Base-by-base conservation (phyloP, 2,113 vertebrate species). In the Tautogolabrus adspersus region DNA sequence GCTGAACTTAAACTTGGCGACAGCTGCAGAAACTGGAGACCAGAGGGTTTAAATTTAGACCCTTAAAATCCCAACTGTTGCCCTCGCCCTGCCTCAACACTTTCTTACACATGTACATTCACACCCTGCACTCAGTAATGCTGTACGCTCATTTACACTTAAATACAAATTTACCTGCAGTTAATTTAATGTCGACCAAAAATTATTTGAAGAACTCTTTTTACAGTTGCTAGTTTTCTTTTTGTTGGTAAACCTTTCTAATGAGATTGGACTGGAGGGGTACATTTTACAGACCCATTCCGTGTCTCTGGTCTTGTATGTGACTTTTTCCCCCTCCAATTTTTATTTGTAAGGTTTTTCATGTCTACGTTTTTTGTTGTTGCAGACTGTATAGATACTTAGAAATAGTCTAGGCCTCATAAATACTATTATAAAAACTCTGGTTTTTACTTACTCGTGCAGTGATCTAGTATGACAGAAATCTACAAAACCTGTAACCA, bases 1-100 rank as follows among this genome's bases (percentile, higher is more conserved):
- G 86, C 91, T 92, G 91, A 92, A 93, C 92, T 93, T 94, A 90
- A 93, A 94, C 92, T 92, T 92, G 93, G 94, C 92, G 92, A 94
- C 95, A 95, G 95, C 94, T 95, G 95, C 93, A 94, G 95, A 94
- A 95, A 95, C 93, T 86, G 71, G 92, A 93, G 77, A 90, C 82
- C 73, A 40, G 61, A 64, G 86, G 87, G 91, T 93, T 94, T 93
- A 91, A 90, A 72, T 94, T 54, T 81, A 72, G 75, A 79, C 72
- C 79, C 49, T 88, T 89, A 84, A 83, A 92, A 88, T 75, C 92
- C 78, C 81, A 87, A 87, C 87, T 84, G 86, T 82, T 88, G 81
- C 79, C 70, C 64, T 92, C 68, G 78, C 82, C 84, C 63, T 78
- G 85, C 82, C 68, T 86, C 82, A 62, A 90, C 89, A 91, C 82